phyloP scores from a whole-genome alignment of 30 jellyfish, hydroid and myxozoan genomes.

The Turritopsis rubra region DNA sequence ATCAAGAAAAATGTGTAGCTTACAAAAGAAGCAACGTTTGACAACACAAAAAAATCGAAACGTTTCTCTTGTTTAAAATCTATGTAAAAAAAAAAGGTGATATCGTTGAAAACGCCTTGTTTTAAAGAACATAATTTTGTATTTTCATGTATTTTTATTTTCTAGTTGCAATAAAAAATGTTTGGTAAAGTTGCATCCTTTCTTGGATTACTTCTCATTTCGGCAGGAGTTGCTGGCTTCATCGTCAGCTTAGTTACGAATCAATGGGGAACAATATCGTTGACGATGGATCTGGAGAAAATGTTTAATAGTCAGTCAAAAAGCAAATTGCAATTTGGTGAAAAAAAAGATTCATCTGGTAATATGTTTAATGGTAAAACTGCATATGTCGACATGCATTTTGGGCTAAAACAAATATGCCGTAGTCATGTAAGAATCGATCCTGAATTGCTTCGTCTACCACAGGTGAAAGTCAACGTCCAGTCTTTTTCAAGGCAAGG shows the following conservation, averaged over 20 bases:
- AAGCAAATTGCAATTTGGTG: too few species aligned
- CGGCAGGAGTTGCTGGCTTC: neutral
- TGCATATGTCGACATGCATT: neutral
- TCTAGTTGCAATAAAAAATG: neutral
- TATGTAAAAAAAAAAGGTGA: too few species aligned
- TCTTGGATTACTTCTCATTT: neutral
- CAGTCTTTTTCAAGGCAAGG: neutral
- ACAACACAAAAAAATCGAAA: too few species aligned
- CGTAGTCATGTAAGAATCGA: neutral
- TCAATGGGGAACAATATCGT: neutral
- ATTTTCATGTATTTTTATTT: neutral
- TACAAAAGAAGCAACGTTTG: too few species aligned
- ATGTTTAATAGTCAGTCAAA: too few species aligned
- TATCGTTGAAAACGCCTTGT: too few species aligned
- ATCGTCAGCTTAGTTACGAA: neutral
- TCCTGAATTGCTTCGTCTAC: neutral
- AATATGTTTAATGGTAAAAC: too few species aligned
- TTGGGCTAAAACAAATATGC: neutral
- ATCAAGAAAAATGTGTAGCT: neutral
- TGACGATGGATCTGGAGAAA: neutral
- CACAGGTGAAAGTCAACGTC: neutral
- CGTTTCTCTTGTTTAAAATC: too few species aligned
- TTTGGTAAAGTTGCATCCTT: neutral
- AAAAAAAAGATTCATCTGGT: too few species aligned
- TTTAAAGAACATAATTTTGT: too few species aligned